Conservation (phyloP, 2,888 invertebrate species). For the Allolobophora icterica region DNA sequence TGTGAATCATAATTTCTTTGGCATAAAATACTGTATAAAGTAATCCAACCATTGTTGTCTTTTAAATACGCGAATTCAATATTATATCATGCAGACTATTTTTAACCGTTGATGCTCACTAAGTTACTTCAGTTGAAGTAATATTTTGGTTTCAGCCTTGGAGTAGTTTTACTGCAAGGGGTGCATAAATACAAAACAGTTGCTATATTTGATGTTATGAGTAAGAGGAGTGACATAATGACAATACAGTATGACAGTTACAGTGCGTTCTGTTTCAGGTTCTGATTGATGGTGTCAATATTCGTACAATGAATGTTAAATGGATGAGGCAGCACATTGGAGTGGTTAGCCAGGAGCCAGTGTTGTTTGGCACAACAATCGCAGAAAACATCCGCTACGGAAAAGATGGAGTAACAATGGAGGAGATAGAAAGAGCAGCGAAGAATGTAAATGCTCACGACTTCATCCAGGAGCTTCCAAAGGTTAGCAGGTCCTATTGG, state of each 20-base stretch:
- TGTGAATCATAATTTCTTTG: no score
- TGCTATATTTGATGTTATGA: no score
- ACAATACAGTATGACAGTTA: not conserved
- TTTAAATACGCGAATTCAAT: no score
- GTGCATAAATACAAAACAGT: no score
- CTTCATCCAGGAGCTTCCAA: slow-evolving; percentile 62
- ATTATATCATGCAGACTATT: no score
- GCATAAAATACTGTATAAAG: not conserved
- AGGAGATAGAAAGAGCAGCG: slow-evolving; percentile 59
- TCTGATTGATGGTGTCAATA: slow-evolving; percentile 52
- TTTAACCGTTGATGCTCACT: not conserved
- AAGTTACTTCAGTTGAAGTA: no score
- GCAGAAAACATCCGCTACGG: slow-evolving; percentile 68
- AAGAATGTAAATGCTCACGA: slow-evolving; percentile 64
- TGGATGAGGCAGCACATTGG: slow-evolving; percentile 60
- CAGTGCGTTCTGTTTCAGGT: slow-evolving; percentile 32
- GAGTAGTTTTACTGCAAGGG: not conserved
- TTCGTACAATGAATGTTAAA: slow-evolving; percentile 64
- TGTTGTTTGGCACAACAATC: slow-evolving; percentile 70
- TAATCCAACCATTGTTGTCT: no score
- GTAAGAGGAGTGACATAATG: not conserved
- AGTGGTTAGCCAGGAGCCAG: slow-evolving; percentile 66
- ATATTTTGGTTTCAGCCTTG: no score
- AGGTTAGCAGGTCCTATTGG: slow-evolving; percentile 70
- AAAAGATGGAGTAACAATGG: slow-evolving; percentile 52